Conservation (phyloP, 2,797 vertebrate genomes). For the Fringilla coelebs region DNA sequence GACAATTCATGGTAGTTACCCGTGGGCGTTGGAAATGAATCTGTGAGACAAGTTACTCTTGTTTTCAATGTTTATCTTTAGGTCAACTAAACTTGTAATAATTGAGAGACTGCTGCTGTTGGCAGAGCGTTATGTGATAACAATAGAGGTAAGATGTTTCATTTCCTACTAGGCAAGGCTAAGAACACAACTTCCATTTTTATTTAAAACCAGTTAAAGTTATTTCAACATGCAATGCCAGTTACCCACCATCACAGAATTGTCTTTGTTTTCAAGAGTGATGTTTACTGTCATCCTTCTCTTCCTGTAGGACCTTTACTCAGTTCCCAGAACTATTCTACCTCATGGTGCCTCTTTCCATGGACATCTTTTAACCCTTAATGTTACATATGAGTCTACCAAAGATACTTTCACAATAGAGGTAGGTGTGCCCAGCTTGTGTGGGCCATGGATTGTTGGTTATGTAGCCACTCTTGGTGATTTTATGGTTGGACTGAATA, state of each 20-base stretch:
- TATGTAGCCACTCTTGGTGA: rapidly evolving
- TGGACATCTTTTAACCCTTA: constrained; percentile 94
- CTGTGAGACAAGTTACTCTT: background rate
- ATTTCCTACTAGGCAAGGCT: background rate
- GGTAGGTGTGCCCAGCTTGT: constrained; percentile 72
- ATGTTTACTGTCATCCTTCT: background rate
- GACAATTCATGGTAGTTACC: background rate
- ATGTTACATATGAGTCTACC: constrained; percentile 97
- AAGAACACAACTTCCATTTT: background rate
- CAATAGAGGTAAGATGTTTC: constrained; percentile 87
- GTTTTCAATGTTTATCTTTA: constrained; percentile 61
- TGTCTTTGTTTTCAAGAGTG: background rate
- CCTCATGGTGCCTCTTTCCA: constrained; percentile 99
- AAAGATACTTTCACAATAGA: constrained; percentile 97
- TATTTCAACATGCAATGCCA: background rate
- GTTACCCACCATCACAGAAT: background rate
- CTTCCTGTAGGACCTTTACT: constrained; percentile 89
- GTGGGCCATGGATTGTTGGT: background rate
- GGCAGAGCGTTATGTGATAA: constrained; percentile 98
- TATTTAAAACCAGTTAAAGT: background rate
- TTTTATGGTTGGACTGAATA: background rate
- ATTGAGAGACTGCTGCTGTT: constrained; percentile 95
- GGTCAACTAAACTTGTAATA: constrained; percentile 98
- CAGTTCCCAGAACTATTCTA: constrained; percentile 98
- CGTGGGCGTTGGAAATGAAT: background rate